Conservation (phyloP, 2,888 invertebrate species). For the Amphipoea oculea region DNA sequence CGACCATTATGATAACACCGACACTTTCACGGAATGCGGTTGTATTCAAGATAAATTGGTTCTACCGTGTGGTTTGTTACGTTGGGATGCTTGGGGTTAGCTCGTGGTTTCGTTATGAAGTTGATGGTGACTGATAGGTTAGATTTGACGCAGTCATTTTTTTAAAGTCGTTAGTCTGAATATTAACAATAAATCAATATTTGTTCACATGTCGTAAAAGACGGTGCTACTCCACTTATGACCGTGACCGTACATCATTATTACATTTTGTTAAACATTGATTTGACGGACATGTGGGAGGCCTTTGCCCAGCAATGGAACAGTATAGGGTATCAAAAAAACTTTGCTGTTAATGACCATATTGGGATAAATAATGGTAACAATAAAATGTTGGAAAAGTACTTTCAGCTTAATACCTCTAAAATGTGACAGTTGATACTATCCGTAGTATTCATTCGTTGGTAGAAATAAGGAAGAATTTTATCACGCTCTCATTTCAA, state of each 20-base stretch:
- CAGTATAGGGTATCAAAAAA: neutral
- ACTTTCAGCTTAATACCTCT: neutral
- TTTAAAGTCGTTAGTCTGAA: neutral
- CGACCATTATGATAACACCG: constrained; percentile 41
- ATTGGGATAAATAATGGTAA: neutral
- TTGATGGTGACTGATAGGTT: neutral
- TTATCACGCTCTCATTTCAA: constrained; percentile 25
- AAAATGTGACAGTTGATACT: neutral
- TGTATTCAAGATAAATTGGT: constrained; percentile 43
- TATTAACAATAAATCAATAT: neutral
- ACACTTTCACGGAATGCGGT: constrained; percentile 53
- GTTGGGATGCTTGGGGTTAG: constrained; percentile 20
- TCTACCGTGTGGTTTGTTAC: constrained; percentile 27
- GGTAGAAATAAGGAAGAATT: constrained; percentile 7
- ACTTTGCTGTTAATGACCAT: neutral
- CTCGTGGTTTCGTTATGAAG: neutral
- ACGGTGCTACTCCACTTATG: too few relatives aligned
- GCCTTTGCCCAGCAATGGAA: neutral
- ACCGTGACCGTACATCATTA: neutral
- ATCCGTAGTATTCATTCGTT: neutral
- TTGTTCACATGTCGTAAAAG: neutral
- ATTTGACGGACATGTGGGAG: neutral
- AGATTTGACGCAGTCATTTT: neutral
- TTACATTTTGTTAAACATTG: neutral
- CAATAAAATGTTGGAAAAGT: neutral